A percentile compares a stretch with the other conserved stretches of the same genome.
phyloP scores from a whole-genome alignment of 2,797 vertebrate species.

The Cryptoblepharus egeriae region DNA sequence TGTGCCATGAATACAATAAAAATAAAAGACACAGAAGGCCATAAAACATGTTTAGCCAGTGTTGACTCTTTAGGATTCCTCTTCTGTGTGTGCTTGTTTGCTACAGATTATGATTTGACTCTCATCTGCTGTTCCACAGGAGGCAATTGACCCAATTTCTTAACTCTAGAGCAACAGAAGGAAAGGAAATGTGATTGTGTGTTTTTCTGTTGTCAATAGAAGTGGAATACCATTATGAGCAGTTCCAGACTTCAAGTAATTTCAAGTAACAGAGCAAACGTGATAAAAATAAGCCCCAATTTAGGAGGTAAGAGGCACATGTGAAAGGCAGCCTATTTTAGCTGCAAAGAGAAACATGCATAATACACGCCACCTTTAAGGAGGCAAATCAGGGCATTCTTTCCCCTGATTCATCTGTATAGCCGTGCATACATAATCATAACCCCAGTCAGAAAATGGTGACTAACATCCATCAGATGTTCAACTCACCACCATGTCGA shows the following conservation, averaged over 20 bases:
- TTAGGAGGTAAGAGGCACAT: neutral
- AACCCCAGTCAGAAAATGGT: neutral
- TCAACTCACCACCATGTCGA: neutral
- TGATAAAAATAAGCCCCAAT: neutral
- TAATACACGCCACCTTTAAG: too few species aligned
- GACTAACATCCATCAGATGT: neutral
- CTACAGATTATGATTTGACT: neutral
- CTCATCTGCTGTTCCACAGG: slow-evolving; percentile 6
- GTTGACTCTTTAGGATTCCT: slow-evolving; percentile 33
- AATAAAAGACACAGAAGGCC: slow-evolving; percentile 41
- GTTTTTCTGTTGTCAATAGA: slow-evolving; percentile 17
- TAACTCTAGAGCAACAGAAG: rapidly evolving
- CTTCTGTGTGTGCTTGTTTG: slow-evolving; percentile 35
- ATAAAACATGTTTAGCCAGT: slow-evolving; percentile 26
- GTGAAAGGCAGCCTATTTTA: neutral
- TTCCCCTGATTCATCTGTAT: neutral
- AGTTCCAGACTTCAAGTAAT: neutral
- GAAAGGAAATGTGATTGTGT: slow-evolving; percentile 15
- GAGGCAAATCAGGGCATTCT: too few species aligned
- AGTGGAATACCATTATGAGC: slow-evolving; percentile 2
- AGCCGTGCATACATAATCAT: neutral
- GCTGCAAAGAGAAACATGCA: neutral
- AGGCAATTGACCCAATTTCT: slow-evolving; percentile 20
- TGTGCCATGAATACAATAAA: slow-evolving; percentile 50
- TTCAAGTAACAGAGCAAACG: neutral